Conservation (phyloP, 2,113 vertebrate genomes). For the Podarcis muralis region DNA sequence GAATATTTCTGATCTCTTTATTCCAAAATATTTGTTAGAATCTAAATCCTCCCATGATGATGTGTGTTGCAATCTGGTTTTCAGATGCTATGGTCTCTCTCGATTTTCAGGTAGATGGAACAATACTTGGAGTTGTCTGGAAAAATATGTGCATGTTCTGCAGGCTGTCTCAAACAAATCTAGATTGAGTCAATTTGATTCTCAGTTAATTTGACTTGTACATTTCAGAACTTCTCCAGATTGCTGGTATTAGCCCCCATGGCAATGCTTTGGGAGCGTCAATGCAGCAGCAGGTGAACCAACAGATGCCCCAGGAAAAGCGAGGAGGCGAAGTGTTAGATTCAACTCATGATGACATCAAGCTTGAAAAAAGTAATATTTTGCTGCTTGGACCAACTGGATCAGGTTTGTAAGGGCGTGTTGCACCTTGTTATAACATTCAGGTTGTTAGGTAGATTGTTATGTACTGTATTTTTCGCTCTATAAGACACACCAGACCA, state of each 20-base stretch:
- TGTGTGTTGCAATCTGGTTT: neutral
- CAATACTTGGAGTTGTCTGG: neutral
- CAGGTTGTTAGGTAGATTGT: neutral
- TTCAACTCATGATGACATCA: slow-evolving; percentile 90
- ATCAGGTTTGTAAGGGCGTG: slow-evolving; percentile 80
- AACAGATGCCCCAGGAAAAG: slow-evolving; percentile 91
- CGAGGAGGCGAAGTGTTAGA: slow-evolving; percentile 95
- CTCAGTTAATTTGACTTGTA: slow-evolving; percentile 34
- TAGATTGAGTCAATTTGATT: neutral
- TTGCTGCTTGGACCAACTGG: slow-evolving; percentile 96
- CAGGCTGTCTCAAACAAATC: neutral
- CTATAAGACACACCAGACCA: no score
- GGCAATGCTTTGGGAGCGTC: slow-evolving; percentile 95
- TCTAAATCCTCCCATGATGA: neutral
- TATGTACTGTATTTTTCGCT: neutral
- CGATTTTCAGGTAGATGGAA: neutral
- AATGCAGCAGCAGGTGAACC: slow-evolving; percentile 93
- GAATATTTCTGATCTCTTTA: neutral
- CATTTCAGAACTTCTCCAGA: slow-evolving; percentile 92
- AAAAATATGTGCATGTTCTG: neutral
- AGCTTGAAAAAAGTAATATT: slow-evolving; percentile 98
- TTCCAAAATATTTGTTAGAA: neutral
- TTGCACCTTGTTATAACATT: neutral
- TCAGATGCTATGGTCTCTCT: neutral
- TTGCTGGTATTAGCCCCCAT: slow-evolving; percentile 95